Percentiles rank a stretch among this genome's conserved stretches.
Evolutionary conservation across 2,888 invertebrate species (phyloP).

Genomic region (Hydriomena furcata): DNA sequence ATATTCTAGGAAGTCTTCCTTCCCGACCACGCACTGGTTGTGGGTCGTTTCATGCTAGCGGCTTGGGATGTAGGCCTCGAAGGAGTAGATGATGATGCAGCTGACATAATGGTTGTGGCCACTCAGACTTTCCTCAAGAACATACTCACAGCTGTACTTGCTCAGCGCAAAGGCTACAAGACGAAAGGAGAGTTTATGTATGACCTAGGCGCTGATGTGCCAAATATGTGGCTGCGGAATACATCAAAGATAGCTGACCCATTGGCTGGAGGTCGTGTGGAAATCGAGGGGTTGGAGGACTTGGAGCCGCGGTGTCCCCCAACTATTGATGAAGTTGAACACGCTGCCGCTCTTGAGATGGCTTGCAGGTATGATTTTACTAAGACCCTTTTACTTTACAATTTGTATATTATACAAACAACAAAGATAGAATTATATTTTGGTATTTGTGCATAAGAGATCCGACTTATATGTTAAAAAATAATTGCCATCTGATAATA

Average conservation of each 20-base stretch:
- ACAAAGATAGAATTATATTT: too few relatives aligned
- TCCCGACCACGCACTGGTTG: constrained; percentile 92
- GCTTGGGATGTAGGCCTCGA: constrained; percentile 96
- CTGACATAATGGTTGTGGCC: constrained; percentile 91
- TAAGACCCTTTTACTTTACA: too few relatives aligned
- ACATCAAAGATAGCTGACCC: constrained; percentile 86
- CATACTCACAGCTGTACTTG: constrained; percentile 89
- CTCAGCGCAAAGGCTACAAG: constrained; percentile 87
- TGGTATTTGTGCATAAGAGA: too few relatives aligned
- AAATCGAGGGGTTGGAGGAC: constrained; percentile 84
- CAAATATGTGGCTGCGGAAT: constrained; percentile 92
- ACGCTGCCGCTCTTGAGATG: constrained; percentile 88
- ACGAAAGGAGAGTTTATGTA: constrained; percentile 85
- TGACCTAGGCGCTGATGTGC: constrained; percentile 90
- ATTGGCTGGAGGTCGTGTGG: constrained; percentile 82
- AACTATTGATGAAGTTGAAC: constrained; percentile 89
- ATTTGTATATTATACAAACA: too few relatives aligned
- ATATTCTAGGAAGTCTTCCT: constrained; percentile 87
- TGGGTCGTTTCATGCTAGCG: constrained; percentile 91
- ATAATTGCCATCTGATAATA: too few relatives aligned
- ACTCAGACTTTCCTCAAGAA: constrained; percentile 92
- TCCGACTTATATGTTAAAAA: too few relatives aligned
- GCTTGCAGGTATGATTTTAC: constrained; percentile 86
- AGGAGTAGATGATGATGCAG: constrained; percentile 92
- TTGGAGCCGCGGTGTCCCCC: constrained; percentile 87